These are phyloP conservation scores for Acanthopagrus latus DNA, from an alignment of 2,797 vertebrate genomes.

Conservation along the genomic window DNA sequence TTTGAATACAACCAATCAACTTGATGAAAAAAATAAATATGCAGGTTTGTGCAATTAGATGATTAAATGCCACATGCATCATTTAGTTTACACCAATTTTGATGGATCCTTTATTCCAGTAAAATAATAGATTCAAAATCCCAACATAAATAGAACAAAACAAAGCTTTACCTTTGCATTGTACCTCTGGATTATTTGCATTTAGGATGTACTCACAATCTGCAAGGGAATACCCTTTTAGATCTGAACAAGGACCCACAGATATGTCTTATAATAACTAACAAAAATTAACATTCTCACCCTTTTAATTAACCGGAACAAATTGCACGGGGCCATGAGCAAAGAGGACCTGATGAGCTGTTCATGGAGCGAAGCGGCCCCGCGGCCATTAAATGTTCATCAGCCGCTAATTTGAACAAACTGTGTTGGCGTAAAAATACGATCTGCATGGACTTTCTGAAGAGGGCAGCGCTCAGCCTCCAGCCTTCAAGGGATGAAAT, in stretches of 20 bases:
- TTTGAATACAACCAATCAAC: not conserved
- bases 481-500: not conserved
- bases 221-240: not conserved
- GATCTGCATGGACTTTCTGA: slow-evolving; percentile 25
- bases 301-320: slow-evolving; percentile 64
- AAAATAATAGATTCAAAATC: not conserved
- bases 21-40: slow-evolving; percentile 1
- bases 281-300: slow-evolving; percentile 66
- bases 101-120: not conserved
- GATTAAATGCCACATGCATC: not conserved
- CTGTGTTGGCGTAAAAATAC: slow-evolving; percentile 41
- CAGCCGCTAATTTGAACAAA: slow-evolving; percentile 70
- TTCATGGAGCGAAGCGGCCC: slow-evolving; percentile 48
- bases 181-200: slow-evolving; percentile 5
- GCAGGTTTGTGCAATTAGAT: not conserved
- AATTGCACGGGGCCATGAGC: slow-evolving; percentile 36
- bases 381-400: slow-evolving; percentile 73
- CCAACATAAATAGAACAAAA: not conserved
- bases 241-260: slow-evolving; percentile 24
- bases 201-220: not conserved
- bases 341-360: slow-evolving; percentile 56
- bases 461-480: not conserved
- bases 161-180: not conserved
- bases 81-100: not conserved
- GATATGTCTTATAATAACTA: slow-evolving; percentile 42